phyloP scores from a whole-genome alignment of 2,113 vertebrate genomes.

The Saguinus imperator region DNA sequence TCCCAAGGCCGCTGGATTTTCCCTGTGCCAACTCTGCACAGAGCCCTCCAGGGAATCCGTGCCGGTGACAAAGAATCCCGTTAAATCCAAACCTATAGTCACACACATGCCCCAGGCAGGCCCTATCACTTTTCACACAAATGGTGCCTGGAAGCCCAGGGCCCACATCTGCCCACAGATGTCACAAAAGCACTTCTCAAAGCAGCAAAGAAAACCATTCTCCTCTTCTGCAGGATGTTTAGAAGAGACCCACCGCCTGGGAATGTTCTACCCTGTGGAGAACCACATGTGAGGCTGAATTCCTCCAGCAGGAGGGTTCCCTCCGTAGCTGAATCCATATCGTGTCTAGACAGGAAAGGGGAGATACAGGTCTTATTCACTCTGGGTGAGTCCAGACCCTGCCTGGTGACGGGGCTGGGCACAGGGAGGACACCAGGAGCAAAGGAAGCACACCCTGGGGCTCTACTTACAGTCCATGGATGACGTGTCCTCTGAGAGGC shows the following conservation, averaged over 20 bases:
- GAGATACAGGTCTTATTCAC: rapidly evolving
- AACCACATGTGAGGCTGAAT: rapidly evolving
- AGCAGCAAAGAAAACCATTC: background rate
- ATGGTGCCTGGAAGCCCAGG: background rate
- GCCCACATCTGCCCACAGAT: background rate
- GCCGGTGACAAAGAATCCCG: rapidly evolving
- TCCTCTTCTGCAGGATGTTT: background rate
- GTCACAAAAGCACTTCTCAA: background rate
- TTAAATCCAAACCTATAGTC: background rate
- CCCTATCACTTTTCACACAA: background rate
- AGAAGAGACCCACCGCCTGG: background rate
- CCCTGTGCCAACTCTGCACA: background rate
- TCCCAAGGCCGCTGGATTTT: background rate
- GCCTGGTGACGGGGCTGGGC: background rate
- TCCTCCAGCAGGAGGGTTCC: background rate
- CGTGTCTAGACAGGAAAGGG: rapidly evolving
- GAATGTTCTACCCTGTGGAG: background rate
- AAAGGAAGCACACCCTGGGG: background rate
- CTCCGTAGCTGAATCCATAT: rapidly evolving
- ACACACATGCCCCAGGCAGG: rapidly evolving
- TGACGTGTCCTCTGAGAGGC: background rate
- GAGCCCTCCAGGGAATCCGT: background rate
- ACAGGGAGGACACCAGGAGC: rapidly evolving
- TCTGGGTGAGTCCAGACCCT: rapidly evolving
- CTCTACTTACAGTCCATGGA: constrained; percentile 78